phyloP scores from a whole-genome alignment of 2,888 invertebrate genomes.

The Protodeltote pygarga region DNA sequence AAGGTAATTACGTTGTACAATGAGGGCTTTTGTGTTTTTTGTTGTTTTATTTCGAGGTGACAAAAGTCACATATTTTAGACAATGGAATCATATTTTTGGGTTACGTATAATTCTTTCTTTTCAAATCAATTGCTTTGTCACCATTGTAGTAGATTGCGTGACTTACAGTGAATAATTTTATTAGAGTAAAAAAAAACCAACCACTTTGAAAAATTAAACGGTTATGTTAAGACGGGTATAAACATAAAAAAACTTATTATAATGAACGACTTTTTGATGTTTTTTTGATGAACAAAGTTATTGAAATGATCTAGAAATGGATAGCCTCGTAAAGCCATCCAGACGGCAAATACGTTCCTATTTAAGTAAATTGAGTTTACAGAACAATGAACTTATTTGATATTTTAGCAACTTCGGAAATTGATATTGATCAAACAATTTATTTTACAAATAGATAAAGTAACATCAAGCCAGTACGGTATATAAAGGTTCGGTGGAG shows the following conservation, averaged over 20 bases:
- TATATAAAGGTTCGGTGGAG: too few relatives aligned
- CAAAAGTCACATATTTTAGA: constrained; percentile 40
- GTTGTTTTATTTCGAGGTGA: constrained; percentile 39
- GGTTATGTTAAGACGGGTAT: constrained; percentile 1
- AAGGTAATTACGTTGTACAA: constrained; percentile 56
- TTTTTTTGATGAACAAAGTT: constrained; percentile 30
- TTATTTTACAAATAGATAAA: too few relatives aligned
- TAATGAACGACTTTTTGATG: too few relatives aligned
- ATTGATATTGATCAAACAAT: too few relatives aligned
- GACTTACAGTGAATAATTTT: too few relatives aligned
- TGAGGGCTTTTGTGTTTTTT: constrained; percentile 54
- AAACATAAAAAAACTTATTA: background rate
- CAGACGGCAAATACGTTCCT: constrained; percentile 38
- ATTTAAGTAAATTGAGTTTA: constrained; percentile 33
- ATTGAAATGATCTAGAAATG: constrained; percentile 28
- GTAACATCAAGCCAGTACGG: too few relatives aligned
- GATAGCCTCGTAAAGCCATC: constrained; percentile 30
- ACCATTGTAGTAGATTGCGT: constrained; percentile 12
- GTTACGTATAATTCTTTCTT: constrained; percentile 18
- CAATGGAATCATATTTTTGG: constrained; percentile 35
- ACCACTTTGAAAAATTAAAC: too few relatives aligned
- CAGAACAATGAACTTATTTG: too few relatives aligned
- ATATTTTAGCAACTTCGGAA: too few relatives aligned
- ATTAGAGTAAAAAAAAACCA: too few relatives aligned
- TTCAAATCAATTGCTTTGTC: constrained; percentile 11